These are phyloP conservation scores for Typhlichthys eigenmanni DNA, from an alignment of 2,797 vertebrate species.

Conservation along the genomic window DNA sequence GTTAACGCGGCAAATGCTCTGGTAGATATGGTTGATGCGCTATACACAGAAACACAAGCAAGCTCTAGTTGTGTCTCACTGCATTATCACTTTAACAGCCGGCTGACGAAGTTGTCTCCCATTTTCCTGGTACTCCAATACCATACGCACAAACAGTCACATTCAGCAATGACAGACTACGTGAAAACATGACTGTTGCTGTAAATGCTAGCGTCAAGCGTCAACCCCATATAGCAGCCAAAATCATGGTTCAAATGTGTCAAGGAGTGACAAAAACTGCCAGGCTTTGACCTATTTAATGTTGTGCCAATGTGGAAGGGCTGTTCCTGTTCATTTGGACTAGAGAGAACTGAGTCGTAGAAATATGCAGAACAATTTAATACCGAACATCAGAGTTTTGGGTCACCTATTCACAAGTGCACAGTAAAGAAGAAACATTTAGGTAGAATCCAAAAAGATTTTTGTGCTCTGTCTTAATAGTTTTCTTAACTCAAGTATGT, in stretches of 20 bases:
- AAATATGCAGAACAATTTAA: not conserved
- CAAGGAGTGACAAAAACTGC: slow-evolving; percentile 30
- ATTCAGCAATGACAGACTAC: slow-evolving; percentile 30
- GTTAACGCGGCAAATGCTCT: too few relatives aligned
- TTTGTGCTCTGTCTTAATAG: too few relatives aligned
- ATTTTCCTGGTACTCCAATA: slow-evolving; percentile 46
- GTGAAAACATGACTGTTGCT: not conserved
- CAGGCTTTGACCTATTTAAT: slow-evolving; percentile 16
- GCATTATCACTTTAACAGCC: slow-evolving; percentile 59
- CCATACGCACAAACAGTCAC: slow-evolving; percentile 15
- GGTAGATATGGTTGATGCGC: not conserved
- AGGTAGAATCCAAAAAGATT: too few relatives aligned
- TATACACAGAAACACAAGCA: slow-evolving; percentile 40
- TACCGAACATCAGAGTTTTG: slow-evolving; percentile 8
- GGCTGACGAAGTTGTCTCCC: slow-evolving; percentile 52
- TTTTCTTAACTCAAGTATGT: too few relatives aligned
- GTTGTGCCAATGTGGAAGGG: slow-evolving; percentile 2
- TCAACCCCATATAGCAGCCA: slow-evolving; percentile 10
- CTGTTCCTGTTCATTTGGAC: slow-evolving; percentile 5
- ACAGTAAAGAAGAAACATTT: too few relatives aligned
- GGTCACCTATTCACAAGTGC: not conserved
- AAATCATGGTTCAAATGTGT: slow-evolving; percentile 30
- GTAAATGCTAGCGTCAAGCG: not conserved
- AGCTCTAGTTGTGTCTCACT: too few relatives aligned
- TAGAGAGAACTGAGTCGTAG: not conserved